Evolutionary conservation across 1,140 invertebrate genomes (phyloP).

Genomic region (Aphelinus atriplicis): DNA sequence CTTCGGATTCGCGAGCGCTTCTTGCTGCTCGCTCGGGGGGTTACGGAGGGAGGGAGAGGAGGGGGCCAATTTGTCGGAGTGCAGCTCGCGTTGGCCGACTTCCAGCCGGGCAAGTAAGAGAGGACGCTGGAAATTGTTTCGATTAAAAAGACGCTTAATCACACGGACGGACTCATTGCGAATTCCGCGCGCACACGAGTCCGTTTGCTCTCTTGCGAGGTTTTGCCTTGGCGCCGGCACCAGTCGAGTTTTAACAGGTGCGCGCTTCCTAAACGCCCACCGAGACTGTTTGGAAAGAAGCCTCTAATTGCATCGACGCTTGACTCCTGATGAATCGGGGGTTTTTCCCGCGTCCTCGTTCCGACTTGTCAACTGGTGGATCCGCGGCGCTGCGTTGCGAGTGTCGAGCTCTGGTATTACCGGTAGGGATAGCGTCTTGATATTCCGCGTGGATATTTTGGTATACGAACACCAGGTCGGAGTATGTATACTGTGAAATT

Average conservation of each 20-base stretch:
- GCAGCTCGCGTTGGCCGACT: constrained; percentile 27
- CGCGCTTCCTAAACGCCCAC: too few species aligned
- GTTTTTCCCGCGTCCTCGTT: constrained; percentile 1
- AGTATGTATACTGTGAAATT: too few species aligned
- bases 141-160: constrained; percentile 35
- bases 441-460: too few species aligned
- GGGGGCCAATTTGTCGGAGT: constrained; percentile 33
- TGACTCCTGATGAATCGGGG: background rate
- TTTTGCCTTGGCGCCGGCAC: background rate
- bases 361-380: too few species aligned
- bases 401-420: background rate
- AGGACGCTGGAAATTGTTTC: constrained; percentile 31
- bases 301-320: background rate
- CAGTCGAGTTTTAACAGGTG: too few species aligned
- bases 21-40: background rate
- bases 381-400: background rate
- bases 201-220: background rate
- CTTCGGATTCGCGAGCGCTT: background rate
- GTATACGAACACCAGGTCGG: too few species aligned
- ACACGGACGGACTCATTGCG: background rate
- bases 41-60: background rate
- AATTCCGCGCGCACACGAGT: background rate
- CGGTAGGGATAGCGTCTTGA: too few species aligned
- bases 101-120: constrained; percentile 15
- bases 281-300: too few species aligned